Conservation (phyloP, 1,140 invertebrate genomes). For the Battus philenor region DNA sequence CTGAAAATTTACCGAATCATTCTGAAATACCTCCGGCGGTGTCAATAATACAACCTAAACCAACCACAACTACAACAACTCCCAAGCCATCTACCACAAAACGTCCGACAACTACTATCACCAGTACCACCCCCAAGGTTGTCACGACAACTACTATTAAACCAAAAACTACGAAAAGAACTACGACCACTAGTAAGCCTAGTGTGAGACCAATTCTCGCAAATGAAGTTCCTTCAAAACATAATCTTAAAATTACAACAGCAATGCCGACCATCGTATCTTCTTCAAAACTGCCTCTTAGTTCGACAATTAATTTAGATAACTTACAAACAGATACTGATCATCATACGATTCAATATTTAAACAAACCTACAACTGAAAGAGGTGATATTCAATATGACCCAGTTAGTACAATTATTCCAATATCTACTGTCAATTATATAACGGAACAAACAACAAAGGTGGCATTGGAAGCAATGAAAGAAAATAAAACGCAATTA, state of each 20-base stretch:
- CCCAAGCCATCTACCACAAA: conserved; percentile 22
- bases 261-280: conserved; percentile 19
- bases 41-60: conserved; percentile 11
- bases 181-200: conserved; percentile 25
- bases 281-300: conserved; percentile 13
- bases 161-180: conserved; percentile 1
- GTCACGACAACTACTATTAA: conserved; percentile 19
- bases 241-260: too few relatives aligned
- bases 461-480: neutral
- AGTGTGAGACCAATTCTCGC: conserved; percentile 19
- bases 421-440: conserved; percentile 17
- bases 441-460: conserved; percentile 5
- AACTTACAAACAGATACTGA: neutral
- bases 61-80: conserved; percentile 16
- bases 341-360: too few relatives aligned
- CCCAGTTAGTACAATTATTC: conserved; percentile 23
- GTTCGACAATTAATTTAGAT: too few relatives aligned
- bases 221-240: too few relatives aligned
- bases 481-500: neutral
- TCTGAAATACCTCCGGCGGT: conserved; percentile 14
- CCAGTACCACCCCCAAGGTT: neutral
- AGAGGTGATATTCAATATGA: conserved; percentile 13
- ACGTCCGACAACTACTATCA: conserved; percentile 5
- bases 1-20: conserved; percentile 26
- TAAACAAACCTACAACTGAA: neutral